Percentiles rank a stretch among this genome's conserved stretches.
These are phyloP conservation scores for Drosophila seclusa DNA, from an alignment of 2,888 invertebrate species.

Conservation along the genomic window DNA sequence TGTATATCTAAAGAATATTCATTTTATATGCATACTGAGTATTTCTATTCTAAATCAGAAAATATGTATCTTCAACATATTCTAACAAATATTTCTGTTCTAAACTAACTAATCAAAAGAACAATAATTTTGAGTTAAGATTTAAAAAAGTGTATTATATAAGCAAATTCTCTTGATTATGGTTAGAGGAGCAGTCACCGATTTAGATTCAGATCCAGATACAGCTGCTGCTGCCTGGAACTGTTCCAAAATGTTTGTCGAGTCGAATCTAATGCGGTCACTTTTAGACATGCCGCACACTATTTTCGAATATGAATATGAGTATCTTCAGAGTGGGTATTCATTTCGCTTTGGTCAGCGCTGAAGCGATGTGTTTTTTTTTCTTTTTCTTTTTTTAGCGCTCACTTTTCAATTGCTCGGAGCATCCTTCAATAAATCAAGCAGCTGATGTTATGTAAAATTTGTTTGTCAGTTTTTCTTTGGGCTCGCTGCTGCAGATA, in stretches of 20 bases:
- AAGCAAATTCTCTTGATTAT: slow-evolving; percentile 35
- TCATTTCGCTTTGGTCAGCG: slow-evolving; percentile 69
- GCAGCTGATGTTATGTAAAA: slow-evolving; percentile 66
- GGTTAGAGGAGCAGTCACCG: slow-evolving; percentile 26
- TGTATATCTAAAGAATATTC: neutral
- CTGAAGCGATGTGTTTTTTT: slow-evolving; percentile 21
- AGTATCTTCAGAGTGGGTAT: slow-evolving; percentile 56
- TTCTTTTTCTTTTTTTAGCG: slow-evolving; percentile 71
- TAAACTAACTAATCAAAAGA: neutral
- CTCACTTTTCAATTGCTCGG: slow-evolving; percentile 48
- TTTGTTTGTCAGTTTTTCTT: slow-evolving; percentile 39
- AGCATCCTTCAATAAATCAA: slow-evolving; percentile 71
- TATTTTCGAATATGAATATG: slow-evolving; percentile 70
- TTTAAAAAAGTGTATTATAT: slow-evolving; percentile 24
- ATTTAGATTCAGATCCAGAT: slow-evolving; percentile 28
- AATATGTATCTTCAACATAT: too few relatives aligned
- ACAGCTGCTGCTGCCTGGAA: slow-evolving; percentile 49
- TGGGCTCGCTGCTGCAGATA: slow-evolving; percentile 13
- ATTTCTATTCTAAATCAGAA: too few relatives aligned
- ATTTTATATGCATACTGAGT: too few relatives aligned
- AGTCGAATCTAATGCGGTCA: slow-evolving; percentile 80
- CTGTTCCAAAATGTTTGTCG: slow-evolving; percentile 64
- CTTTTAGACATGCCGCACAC: slow-evolving; percentile 74
- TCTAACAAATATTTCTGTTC: neutral
- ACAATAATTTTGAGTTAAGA: neutral